Percentiles rank a stretch among this genome's conserved stretches.
Conservation (phyloP, 2,113 vertebrate species). For the Pomatostomus ruficeps region DNA sequence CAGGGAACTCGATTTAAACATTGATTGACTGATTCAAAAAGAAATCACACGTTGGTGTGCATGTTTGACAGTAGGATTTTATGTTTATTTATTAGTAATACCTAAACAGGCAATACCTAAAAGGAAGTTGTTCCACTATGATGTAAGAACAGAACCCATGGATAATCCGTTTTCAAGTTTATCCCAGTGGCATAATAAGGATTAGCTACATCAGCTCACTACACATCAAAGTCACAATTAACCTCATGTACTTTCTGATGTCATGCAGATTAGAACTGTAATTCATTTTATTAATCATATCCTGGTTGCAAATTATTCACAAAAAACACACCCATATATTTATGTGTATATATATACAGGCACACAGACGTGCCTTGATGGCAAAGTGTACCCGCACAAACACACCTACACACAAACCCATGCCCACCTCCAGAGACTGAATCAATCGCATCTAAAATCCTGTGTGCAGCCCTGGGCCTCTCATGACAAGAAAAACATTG, state of each 20-base stretch:
- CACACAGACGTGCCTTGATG: not conserved
- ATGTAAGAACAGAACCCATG: not conserved
- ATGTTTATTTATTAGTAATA: not conserved
- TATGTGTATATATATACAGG: rapidly evolving
- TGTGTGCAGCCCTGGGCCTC: not conserved
- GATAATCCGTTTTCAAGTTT: not conserved
- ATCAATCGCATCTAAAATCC: not conserved
- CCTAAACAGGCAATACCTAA: not conserved
- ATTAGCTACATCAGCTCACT: not conserved
- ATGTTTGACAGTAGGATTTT: not conserved
- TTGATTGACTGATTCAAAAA: not conserved
- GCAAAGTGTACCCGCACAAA: not conserved
- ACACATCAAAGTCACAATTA: not conserved
- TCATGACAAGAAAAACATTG: not conserved
- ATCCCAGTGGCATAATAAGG: not conserved
- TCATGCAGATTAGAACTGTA: not conserved
- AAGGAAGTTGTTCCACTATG: not conserved
- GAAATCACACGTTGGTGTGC: not conserved
- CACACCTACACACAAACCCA: not conserved
- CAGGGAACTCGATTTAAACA: not conserved
- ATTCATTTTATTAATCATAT: not conserved
- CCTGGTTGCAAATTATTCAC: not conserved
- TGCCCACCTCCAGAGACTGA: not conserved
- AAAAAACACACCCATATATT: not conserved
- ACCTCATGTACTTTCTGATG: not conserved